phyloP scores from a whole-genome alignment of 30 jellyfish, hydroid and myxozoan species.

The Morbakka virulenta region DNA sequence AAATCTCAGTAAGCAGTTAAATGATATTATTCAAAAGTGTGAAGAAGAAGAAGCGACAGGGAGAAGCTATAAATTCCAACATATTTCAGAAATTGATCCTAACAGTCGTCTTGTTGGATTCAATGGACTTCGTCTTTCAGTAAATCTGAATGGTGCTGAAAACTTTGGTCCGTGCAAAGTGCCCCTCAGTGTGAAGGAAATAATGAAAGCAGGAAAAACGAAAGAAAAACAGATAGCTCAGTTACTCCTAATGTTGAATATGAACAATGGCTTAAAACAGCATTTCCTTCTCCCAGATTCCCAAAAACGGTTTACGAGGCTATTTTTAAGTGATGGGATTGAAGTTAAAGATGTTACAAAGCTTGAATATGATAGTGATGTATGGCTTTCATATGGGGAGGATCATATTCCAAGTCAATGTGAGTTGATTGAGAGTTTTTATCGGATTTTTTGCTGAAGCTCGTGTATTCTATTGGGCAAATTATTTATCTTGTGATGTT shows the following conservation, averaged over 20 bases:
- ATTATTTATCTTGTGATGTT: too few relatives aligned
- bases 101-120: slow-evolving; percentile 61
- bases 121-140: slow-evolving; percentile 45
- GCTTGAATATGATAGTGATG: slow-evolving; percentile 28
- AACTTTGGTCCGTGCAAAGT: slow-evolving; percentile 18
- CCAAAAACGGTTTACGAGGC: slow-evolving; percentile 48
- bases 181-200: slow-evolving; percentile 48
- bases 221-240: slow-evolving; percentile 28
- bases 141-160: slow-evolving; percentile 56
- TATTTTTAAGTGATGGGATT: slow-evolving; percentile 58
- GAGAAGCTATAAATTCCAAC: slow-evolving; percentile 59
- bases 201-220: slow-evolving; percentile 57
- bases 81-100: slow-evolving; percentile 56
- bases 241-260: slow-evolving; percentile 60
- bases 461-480: not conserved
- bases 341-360: slow-evolving; percentile 43
- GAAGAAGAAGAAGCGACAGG: slow-evolving; percentile 40
- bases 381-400: slow-evolving; percentile 89
- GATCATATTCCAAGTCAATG: slow-evolving; percentile 75
- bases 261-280: slow-evolving; percentile 27
- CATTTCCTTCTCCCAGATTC: slow-evolving; percentile 47
- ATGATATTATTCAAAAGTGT: slow-evolving; percentile 23
- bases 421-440: too few relatives aligned
- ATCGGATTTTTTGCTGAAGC: not conserved
- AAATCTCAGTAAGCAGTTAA: slow-evolving; percentile 25